phyloP scores from a whole-genome alignment of 1,140 invertebrate species.

The Bilobella aurantiaca region DNA sequence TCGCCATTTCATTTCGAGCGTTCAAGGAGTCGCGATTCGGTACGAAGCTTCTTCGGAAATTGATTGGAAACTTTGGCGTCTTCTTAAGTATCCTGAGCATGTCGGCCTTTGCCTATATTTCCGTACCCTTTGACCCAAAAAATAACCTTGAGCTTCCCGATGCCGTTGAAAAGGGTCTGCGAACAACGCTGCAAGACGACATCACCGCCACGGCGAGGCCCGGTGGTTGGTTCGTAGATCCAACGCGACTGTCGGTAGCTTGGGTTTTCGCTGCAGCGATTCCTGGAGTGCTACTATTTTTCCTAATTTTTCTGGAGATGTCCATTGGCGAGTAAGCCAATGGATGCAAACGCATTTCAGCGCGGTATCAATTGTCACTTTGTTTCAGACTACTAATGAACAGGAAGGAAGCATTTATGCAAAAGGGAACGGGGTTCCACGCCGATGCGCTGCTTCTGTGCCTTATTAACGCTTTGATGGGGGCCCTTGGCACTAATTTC shows the following conservation, averaged over 20 bases:
- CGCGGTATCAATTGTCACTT: not conserved
- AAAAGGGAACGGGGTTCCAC: conserved; percentile 84
- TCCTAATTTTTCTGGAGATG: conserved; percentile 90
- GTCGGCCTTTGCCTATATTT: not conserved
- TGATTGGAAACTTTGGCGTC: conserved; percentile 92
- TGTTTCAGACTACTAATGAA: conserved; percentile 47
- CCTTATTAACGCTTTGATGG: conserved; percentile 63
- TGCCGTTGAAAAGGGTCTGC: not conserved
- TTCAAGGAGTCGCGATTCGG: conserved; percentile 2
- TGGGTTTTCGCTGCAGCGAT: not conserved
- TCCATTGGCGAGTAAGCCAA: conserved; percentile 62
- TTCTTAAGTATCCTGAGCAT: conserved; percentile 72
- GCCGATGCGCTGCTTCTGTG: conserved; percentile 84
- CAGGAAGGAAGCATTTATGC: conserved; percentile 79
- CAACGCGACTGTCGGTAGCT: not conserved
- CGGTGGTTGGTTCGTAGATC: not conserved
- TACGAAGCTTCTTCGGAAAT: conserved; percentile 60
- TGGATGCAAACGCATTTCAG: not conserved
- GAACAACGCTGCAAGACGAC: not conserved
- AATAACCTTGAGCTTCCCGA: not conserved
- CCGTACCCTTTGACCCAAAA: not conserved
- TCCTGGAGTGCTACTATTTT: conserved; percentile 43
- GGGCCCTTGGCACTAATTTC: conserved; percentile 79
- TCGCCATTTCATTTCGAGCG: not conserved
- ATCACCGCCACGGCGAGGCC: not conserved